Evolutionary conservation across 2,113 vertebrate species (phyloP).

Genomic region (Sisor rabdophorus): DNA sequence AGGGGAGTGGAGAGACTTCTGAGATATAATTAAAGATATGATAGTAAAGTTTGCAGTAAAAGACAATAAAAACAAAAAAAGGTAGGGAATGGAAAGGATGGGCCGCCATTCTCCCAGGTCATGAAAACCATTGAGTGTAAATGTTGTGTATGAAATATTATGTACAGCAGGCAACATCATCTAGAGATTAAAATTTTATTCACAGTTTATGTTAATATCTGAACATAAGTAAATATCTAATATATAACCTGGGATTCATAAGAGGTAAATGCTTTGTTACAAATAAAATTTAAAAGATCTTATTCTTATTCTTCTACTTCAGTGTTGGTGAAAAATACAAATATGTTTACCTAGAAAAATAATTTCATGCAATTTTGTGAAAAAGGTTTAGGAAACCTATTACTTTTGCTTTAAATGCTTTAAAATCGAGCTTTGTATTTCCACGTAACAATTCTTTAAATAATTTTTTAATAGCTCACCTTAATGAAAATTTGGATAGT

Average conservation of each 20-base stretch:
- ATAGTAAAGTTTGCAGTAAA: conserved; percentile 21
- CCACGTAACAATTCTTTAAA: neutral
- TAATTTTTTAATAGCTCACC: neutral
- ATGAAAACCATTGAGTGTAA: conserved; percentile 30
- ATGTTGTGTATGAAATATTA: conserved; percentile 1
- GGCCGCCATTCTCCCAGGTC: conserved; percentile 20
- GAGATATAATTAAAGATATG: conserved; percentile 40
- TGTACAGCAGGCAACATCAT: neutral
- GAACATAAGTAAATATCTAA: neutral
- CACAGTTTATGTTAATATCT: neutral
- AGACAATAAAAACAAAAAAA: conserved; percentile 36
- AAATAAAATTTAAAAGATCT: neutral
- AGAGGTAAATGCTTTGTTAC: neutral
- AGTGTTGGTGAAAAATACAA: too few species aligned
- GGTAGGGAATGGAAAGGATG: conserved; percentile 27
- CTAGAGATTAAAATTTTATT: neutral
- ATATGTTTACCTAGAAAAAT: too few species aligned
- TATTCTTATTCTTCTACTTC: neutral
- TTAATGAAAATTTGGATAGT: neutral
- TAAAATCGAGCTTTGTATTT: neutral
- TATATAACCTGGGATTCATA: neutral
- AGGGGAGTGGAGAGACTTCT: conserved; percentile 47
- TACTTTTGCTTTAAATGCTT: neutral
- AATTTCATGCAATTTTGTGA: too few species aligned
- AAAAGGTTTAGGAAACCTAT: too few species aligned